Evolutionary conservation across 2,797 vertebrate species (phyloP).

Genomic region (Enteromius fasciolatus): DNA sequence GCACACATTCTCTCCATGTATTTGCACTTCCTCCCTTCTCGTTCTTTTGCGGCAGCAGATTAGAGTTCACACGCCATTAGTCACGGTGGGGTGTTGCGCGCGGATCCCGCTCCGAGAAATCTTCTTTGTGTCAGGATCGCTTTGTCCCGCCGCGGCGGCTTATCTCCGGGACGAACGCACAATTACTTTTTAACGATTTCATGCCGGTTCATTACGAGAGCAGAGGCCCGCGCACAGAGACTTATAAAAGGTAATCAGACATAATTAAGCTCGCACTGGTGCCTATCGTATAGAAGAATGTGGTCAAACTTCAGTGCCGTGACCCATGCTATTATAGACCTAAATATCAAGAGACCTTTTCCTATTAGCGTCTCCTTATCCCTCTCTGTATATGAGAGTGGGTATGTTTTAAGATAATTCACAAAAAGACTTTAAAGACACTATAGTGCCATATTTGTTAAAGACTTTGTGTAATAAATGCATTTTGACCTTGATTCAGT

Average conservation of each 20-base stretch:
- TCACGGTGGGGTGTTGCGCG: conserved; percentile 67
- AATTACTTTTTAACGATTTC: conserved; percentile 79
- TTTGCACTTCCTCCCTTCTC: conserved; percentile 44
- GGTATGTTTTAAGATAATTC: conserved; percentile 7
- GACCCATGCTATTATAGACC: conserved; percentile 45
- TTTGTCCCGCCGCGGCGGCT: conserved; percentile 68
- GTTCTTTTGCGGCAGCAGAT: conserved; percentile 68
- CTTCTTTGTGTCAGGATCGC: conserved; percentile 72
- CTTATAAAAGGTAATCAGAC: conserved; percentile 73
- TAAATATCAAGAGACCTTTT: conserved; percentile 47
- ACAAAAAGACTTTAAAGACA: conserved; percentile 3
- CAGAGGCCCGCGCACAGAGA: conserved; percentile 67
- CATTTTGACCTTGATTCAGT: neutral
- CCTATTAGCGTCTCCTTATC: conserved; percentile 5
- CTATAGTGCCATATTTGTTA: neutral
- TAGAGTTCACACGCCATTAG: conserved; percentile 79
- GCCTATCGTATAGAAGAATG: conserved; percentile 33
- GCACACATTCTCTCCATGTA: conserved; percentile 28
- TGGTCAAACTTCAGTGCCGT: conserved; percentile 32
- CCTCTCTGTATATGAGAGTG: neutral
- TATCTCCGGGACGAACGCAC: conserved; percentile 74
- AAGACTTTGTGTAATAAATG: neutral
- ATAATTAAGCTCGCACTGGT: conserved; percentile 64
- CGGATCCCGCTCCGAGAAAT: conserved; percentile 68
- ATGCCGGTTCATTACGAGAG: conserved; percentile 77